phyloP scores from a whole-genome alignment of 2,797 vertebrate species.

The Stomatorhinus walkeri region DNA sequence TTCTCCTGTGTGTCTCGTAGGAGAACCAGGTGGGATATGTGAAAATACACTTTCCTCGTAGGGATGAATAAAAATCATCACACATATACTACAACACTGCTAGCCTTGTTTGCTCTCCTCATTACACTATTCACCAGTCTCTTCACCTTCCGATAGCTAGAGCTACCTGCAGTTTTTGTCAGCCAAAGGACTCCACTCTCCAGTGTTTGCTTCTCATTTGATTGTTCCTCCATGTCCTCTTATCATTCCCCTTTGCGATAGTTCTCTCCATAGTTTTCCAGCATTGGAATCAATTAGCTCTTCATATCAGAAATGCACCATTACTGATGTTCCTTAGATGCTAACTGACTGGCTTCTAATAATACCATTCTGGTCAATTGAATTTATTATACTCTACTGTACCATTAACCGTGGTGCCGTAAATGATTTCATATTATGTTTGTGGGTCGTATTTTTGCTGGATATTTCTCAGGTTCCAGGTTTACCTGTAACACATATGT shows the following conservation, averaged over 20 bases:
- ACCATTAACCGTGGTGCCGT: neutral
- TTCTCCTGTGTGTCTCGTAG: neutral
- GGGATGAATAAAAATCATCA: neutral
- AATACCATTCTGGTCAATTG: neutral
- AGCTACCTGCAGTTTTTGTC: neutral
- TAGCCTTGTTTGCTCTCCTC: neutral
- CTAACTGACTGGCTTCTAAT: neutral
- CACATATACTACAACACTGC: neutral
- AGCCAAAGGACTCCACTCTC: neutral
- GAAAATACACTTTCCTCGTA: neutral
- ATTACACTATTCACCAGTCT: neutral
- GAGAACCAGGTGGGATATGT: neutral
- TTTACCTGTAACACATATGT: neutral
- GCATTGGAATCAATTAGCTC: neutral
- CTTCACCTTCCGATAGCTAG: neutral
- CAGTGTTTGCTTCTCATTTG: neutral
- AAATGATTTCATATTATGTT: neutral
- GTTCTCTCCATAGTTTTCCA: neutral
- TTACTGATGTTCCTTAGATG: neutral
- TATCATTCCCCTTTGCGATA: neutral
- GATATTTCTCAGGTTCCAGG: neutral
- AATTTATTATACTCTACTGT: neutral
- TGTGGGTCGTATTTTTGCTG: neutral
- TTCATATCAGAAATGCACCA: neutral
- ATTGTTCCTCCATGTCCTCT: neutral